Evolutionary conservation across 2,113 vertebrate species (phyloP), one percentile per base, ranked within the genome.

Genomic region (Lamprologus tigripictilis): DNA sequence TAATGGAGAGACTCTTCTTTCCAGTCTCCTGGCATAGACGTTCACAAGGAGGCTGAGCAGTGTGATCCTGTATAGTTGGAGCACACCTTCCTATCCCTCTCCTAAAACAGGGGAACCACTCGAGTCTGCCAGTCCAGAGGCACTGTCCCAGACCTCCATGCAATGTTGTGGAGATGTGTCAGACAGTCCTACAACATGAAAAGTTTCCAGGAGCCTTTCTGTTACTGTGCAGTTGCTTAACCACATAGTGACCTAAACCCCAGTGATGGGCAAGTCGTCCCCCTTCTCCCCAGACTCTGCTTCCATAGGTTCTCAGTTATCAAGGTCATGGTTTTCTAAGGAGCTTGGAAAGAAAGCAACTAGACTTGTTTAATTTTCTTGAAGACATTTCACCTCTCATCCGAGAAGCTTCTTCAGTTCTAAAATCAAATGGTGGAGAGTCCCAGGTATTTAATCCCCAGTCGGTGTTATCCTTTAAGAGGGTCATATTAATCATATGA

Each of bases 11-110:
- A 35, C 58, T 63, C 9, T 63, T n/a, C 9, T n/a, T 63, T 3
- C 58, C 58, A 63, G 17, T 63, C 1, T 35, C 17, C 0, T 7
- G 9, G 6, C 2, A 63, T 63, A 63, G 17, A 63, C 9, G 0
- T 63, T 35, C 31, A 2, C 58, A 63, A 35, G 31, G 31, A 35
- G 58, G 58, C 4, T 7, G 58, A 35, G 58, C 1, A 63, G 31
- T 63, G 31, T 3, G 31, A 35, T 35, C 31, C 6, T 63, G 17
- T 63, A n/a, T 12, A 63, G 58, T 63, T 63, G 58, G 58, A 63
- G 58, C 31, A 63, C 31, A n/a, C 6, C 6, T 63, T 63, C 28
- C 3, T 10, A 0, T 61, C 16, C 57, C 16, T 31, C 28, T 61
- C 28, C 58, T 35, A 35, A 35, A 63, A 63, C 3, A 35, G 31